These are phyloP conservation scores for Pheosia gnoma DNA, from an alignment of 2,888 invertebrate species.

Conservation along the genomic window DNA sequence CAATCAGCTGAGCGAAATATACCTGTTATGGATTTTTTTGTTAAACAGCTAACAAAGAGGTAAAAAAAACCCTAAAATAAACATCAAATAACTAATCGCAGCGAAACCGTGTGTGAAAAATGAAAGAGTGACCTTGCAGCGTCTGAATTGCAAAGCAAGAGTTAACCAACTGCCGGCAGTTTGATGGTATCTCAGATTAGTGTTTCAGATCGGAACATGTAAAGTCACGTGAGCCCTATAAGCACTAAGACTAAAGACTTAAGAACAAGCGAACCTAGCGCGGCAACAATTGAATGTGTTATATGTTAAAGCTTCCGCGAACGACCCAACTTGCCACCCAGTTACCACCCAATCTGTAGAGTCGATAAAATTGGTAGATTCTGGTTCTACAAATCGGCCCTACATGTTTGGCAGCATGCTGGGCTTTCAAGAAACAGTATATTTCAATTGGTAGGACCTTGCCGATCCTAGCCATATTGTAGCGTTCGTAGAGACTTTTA, in stretches of 20 bases:
- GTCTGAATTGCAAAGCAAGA: conserved; percentile 38
- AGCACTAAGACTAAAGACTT: conserved; percentile 65
- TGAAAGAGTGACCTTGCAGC: neutral
- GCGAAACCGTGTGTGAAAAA: too few species aligned
- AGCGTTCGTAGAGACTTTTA: too few species aligned
- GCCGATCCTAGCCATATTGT: too few species aligned
- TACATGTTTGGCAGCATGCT: too few species aligned
- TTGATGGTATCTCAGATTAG: conserved; percentile 59
- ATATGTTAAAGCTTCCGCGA: too few species aligned
- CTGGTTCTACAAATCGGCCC: too few species aligned
- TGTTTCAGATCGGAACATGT: conserved; percentile 64
- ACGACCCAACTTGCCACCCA: too few species aligned
- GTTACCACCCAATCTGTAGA: too few species aligned
- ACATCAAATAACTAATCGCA: too few species aligned
- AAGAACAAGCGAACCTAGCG: conserved; percentile 61
- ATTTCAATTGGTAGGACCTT: too few species aligned
- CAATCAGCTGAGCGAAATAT: neutral
- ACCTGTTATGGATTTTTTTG: neutral
- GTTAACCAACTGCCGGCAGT: conserved; percentile 51
- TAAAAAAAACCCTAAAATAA: conserved; percentile 33
- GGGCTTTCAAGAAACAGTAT: too few species aligned
- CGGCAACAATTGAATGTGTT: conserved; percentile 6
- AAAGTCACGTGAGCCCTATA: conserved; percentile 76
- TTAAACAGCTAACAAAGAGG: neutral
- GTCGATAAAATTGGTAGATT: too few species aligned